Percentiles rank a stretch among this genome's conserved stretches.
These are phyloP conservation scores for Benthosema pterotum DNA, from an alignment of 2,797 vertebrate species.

Conservation along the genomic window DNA sequence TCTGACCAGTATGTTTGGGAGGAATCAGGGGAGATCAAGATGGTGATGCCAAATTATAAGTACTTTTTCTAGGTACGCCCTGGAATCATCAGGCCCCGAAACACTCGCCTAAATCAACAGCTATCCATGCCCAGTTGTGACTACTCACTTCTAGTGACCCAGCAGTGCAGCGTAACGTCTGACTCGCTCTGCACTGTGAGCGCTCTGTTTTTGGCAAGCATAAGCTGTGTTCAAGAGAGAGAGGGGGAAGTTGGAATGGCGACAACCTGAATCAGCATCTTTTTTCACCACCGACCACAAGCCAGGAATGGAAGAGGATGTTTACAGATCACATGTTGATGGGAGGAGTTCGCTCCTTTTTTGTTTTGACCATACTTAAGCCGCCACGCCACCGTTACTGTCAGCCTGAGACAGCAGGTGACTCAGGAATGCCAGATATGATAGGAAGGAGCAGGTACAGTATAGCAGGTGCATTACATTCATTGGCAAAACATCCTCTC, in stretches of 20 bases:
- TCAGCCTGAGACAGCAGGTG: slow-evolving; percentile 19
- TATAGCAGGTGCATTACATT: too few species aligned
- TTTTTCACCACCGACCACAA: not conserved
- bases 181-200: not conserved
- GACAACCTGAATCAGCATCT: slow-evolving; percentile 17
- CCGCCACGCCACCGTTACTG: not conserved
- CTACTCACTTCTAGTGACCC: not conserved
- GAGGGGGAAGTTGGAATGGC: not conserved
- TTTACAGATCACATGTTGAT: slow-evolving; percentile 14
- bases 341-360: too few species aligned
- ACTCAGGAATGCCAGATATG: not conserved
- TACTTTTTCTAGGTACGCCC: too few species aligned
- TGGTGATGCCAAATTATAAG: too few species aligned
- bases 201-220: slow-evolving; percentile 18
- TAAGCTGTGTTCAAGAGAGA: not conserved
- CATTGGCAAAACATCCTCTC: too few species aligned
- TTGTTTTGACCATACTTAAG: too few species aligned
- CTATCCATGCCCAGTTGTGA: not conserved
- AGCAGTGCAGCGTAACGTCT: slow-evolving; percentile 1
- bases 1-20: too few species aligned
- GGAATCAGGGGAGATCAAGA: too few species aligned
- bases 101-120: too few species aligned
- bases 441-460: not conserved
- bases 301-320: slow-evolving; percentile 25
- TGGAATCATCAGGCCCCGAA: too few species aligned